Base-by-base conservation (phyloP, 2,797 vertebrate species). In the Apodemus agrarius region DNA sequence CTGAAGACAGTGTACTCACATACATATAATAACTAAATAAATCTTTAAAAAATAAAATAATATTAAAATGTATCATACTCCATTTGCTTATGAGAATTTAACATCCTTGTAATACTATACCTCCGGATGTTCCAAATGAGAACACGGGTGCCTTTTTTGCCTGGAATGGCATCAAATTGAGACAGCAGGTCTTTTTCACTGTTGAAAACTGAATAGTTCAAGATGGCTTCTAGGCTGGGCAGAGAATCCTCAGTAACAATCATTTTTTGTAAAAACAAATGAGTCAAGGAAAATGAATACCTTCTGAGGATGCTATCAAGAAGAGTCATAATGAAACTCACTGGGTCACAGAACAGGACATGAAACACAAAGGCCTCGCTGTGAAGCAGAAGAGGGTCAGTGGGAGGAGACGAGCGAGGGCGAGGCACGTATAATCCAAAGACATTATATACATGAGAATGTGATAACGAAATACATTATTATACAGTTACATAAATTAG, bases 51-150 rank as follows among this genome's bases (percentile, higher is more conserved):
- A 61, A 61, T 61, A 92, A 65, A 84, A 31, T 91, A 24, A 88
- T 93, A 82, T 67, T 85, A 76, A 95, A 89, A 83, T 87, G 11
- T 89, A 69, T 83, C 46, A 74, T 61, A 81, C 21, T 49, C 86
- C n/a, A 37, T 92, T 82, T 91, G 72, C n/a, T 87, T 89, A 93
- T 93, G 93, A 92, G 34, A 80, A 81, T 94, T 65, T 61, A 80
- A 79, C 59, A 80, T 17, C 26, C n/a, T 81, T 84, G 19, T 52
- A 65, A 91, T 97, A 97, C 94, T 86, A 26, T 78, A 99, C 99
- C 99, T 99, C 98, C 98, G 98, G 80, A 99, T 98, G 97, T 99
- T 99, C 99, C 99, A 99, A 98, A 99, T 99, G 93, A 99, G 98
- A 97, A 99, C 99, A 94, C 98, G 98, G 59, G 98, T 99, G 96